Conservation (phyloP, 2,113 vertebrate genomes). For the Otis tarda region DNA sequence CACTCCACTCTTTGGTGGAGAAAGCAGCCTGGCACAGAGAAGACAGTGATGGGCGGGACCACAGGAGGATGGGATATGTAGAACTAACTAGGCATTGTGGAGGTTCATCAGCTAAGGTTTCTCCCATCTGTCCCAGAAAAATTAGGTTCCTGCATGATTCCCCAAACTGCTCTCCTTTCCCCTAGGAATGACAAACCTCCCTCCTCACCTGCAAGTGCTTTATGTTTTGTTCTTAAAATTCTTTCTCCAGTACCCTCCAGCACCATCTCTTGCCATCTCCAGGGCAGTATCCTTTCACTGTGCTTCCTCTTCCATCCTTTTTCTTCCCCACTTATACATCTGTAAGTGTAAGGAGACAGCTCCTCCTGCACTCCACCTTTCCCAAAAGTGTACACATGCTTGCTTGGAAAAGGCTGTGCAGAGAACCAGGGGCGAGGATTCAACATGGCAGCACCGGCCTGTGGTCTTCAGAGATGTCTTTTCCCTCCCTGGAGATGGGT, state of each 20-base stretch:
- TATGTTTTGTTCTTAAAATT: background rate
- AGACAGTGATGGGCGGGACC: background rate
- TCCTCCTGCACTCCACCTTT: rapidly evolving
- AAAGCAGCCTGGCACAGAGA: background rate
- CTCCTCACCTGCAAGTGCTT: background rate
- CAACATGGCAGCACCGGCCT: background rate
- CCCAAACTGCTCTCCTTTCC: background rate
- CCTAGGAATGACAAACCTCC: background rate
- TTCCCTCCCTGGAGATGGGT: background rate
- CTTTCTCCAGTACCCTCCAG: background rate
- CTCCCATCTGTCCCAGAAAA: background rate
- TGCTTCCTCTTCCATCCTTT: background rate
- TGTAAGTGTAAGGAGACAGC: background rate
- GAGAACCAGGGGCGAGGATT: background rate
- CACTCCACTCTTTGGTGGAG: background rate
- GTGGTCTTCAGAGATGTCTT: background rate
- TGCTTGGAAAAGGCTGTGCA: background rate
- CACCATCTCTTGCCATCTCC: background rate
- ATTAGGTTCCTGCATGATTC: background rate
- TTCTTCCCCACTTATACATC: background rate
- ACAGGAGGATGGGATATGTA: background rate
- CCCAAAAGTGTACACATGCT: rapidly evolving
- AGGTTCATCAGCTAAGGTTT: background rate
- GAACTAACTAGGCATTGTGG: background rate
- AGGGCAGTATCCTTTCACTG: background rate